Evolutionary conservation across 2,113 vertebrate species (phyloP).

Genomic region (Rhea americana): DNA sequence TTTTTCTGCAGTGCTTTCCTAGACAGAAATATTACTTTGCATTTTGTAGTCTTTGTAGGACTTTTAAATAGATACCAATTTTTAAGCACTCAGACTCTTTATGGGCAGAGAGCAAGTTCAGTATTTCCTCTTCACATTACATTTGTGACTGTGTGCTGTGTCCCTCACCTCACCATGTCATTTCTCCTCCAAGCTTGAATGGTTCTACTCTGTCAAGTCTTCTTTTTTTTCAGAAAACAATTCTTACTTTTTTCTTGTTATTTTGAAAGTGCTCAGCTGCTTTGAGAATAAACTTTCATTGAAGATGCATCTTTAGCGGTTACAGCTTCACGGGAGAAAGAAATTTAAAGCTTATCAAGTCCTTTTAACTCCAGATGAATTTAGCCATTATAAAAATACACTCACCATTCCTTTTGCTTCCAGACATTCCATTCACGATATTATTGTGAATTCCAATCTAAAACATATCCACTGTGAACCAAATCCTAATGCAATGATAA

Average conservation of each 20-base stretch:
- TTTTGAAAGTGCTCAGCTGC: neutral
- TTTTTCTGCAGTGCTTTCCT: neutral
- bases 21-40: neutral
- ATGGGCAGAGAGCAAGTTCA: neutral
- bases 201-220: neutral
- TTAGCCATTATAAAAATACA: neutral
- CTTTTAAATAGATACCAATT: neutral
- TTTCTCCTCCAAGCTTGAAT: neutral
- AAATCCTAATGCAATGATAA: neutral
- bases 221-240: neutral
- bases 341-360: neutral
- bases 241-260: neutral
- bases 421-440: neutral
- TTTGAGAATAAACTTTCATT: neutral
- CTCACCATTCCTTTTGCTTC: neutral
- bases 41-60: neutral
- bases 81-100: neutral
- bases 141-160: neutral
- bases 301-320: neutral
- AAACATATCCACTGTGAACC: neutral
- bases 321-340: neutral
- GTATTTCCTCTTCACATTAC: neutral
- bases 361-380: neutral
- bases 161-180: accelerated
- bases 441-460: neutral